Conservation (phyloP, 2,888 invertebrate species). For the Zootermopsis nevadensis region DNA sequence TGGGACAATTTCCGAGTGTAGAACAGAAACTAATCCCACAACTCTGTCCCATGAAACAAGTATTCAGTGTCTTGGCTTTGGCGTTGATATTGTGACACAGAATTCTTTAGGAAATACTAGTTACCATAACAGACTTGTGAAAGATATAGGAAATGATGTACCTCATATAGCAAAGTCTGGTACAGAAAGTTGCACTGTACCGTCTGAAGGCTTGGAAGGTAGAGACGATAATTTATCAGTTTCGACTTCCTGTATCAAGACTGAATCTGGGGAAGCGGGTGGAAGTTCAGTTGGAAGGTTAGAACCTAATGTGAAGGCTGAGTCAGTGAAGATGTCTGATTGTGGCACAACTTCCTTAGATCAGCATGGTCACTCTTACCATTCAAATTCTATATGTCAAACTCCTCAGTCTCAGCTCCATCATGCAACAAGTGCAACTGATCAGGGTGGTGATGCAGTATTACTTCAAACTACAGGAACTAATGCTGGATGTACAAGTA, state of each 20-base stretch:
- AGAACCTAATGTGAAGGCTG: neutral
- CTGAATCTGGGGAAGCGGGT: neutral
- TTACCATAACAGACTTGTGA: slow-evolving; percentile 23
- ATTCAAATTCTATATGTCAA: neutral
- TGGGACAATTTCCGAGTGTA: neutral
- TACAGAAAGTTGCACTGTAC: neutral
- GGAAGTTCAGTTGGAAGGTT: neutral
- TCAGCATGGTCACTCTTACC: neutral
- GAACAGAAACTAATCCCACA: neutral
- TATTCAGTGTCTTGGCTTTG: slow-evolving; percentile 26
- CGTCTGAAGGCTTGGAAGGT: neutral
- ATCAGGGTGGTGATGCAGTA: neutral
- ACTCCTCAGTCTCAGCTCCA: slow-evolving; percentile 8
- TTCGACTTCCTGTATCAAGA: neutral
- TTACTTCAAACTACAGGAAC: slow-evolving; percentile 21
- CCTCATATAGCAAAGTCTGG: neutral
- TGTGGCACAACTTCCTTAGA: neutral
- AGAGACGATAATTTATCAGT: neutral
- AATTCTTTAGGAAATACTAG: neutral
- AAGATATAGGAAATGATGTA: slow-evolving; percentile 8
- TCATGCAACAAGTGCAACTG: neutral
- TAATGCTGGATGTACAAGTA: slow-evolving; percentile 21
- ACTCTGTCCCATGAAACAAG: neutral
- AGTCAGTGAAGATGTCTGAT: neutral
- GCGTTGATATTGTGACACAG: slow-evolving; percentile 23